phyloP scores from a whole-genome alignment of 2,113 vertebrate species.

The Hystrix brachyura region DNA sequence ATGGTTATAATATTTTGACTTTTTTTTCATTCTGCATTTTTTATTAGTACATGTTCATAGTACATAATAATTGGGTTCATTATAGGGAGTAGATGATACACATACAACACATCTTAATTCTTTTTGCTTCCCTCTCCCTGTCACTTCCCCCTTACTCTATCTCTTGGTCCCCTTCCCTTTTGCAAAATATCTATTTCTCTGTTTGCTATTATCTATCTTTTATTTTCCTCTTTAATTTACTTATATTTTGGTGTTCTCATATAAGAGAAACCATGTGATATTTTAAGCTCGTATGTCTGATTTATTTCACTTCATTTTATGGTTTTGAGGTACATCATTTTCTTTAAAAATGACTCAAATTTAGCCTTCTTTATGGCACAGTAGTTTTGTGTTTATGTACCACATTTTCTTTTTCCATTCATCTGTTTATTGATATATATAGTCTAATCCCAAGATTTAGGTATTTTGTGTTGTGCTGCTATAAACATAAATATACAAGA shows the following conservation, averaged over 20 bases:
- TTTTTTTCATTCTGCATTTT: not conserved
- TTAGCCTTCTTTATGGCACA: not conserved
- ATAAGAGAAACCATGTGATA: not conserved
- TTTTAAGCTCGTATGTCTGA: not conserved
- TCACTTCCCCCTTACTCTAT: not conserved
- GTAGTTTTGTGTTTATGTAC: not conserved
- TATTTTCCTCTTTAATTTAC: not conserved
- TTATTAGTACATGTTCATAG: not conserved
- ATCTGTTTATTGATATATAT: not conserved
- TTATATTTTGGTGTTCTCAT: not conserved
- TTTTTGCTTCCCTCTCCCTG: not conserved
- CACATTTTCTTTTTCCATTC: not conserved
- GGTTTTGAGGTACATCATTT: not conserved
- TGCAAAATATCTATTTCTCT: not conserved
- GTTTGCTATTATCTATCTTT: not conserved
- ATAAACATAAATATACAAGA: not conserved
- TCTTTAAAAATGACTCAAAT: not conserved
- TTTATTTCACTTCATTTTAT: not conserved
- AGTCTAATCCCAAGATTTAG: not conserved
- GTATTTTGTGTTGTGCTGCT: not conserved
- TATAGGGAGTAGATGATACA: not conserved
- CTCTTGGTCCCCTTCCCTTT: not conserved
- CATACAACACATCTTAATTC: not conserved
- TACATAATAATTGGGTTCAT: not conserved
- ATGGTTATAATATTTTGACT: not conserved